Base-by-base conservation (phyloP, 2,888 invertebrate species). In the Colletes collaris region DNA sequence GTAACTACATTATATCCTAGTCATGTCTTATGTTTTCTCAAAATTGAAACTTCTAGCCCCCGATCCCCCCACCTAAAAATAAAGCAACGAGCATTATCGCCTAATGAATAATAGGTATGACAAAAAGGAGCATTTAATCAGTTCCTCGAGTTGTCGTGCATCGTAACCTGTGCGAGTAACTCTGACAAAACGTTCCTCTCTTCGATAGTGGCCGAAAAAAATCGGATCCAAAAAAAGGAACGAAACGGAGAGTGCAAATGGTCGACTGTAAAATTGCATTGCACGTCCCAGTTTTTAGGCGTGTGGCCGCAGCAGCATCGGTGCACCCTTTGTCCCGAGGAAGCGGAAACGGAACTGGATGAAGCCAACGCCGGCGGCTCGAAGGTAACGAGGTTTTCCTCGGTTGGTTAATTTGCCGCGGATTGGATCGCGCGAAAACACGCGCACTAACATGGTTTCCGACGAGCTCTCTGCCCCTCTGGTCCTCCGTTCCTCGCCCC, bases 391-490 rank as follows among this genome's bases (percentile, higher is more conserved):
- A 87, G 81, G 87, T 90, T 90, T 90, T 83, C 87, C 83, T 76
- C 86, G 89, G 88, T 89, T 89, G 86, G 89, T 90, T 89, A 89
- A 90, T 89, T 85, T 80, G 84, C 83, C 85, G 84, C 86, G 89
- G 89, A 90, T 90, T 89, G 88, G 84, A 88, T 89, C 86, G 90
- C 88, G 88, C 89, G 89, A 90, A 90, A 90, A 90, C 88, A 86
- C 86, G 84, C 82, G 88, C 86, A 81, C 82, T 87, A 89, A 89
- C 83, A 67, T 83, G 67, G 84, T 89, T 89, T 87, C 77, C 89
- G 68, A 72, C 85, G 65, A 58, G 62, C 82, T 73, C 75, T 74
- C 62, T 65, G 53, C 16, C 50, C 65, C 68, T 66, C 71, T 56
- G 50, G 55, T 59, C 64, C 67, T 44, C 72, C 50, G 27, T 37